Evolutionary conservation across 1,140 invertebrate species (phyloP), one percentile per base, ranked within the genome.

Genomic region (Caerostris darwini): DNA sequence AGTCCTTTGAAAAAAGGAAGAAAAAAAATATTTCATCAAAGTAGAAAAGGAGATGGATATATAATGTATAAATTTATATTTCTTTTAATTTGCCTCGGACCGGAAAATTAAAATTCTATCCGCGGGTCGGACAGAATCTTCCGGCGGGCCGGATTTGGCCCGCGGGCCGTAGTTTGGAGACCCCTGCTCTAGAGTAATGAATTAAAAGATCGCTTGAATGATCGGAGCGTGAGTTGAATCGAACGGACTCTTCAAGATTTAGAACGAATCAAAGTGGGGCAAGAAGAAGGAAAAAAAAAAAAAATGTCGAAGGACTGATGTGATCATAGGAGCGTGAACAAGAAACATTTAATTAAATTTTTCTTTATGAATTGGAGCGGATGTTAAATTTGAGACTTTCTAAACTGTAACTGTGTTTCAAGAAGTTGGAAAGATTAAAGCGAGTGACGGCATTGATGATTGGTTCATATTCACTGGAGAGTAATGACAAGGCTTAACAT

Each of bases 311-410:
- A 54, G 53, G n/a, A 7, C 3, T 8, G 69, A n/a, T 77, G 69
- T 77, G 34, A 77, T 77, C 69, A 77, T n/a, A 77, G 8, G 54
- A 14, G 53, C 81, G 50, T 82, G 54, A 83, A 83, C 53, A 56
- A 57, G 81, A 57, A 83, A 12, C 50, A 83, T 83, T 83, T 83
- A 83, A 83, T 83, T 83, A 83, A 83, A 17, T 56, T 83, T n/a
- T 71, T 83, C 53, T 71, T 83, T 57, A 83, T 83, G 81, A 57
- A 12, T 57, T 50, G 53, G 10, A 83, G 8, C 50, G 56, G 81
- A 83, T 83, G 56, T 83, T 56, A 53, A 83, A 83, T 56, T 56
- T 54, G 53, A 83, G 5, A 56, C 54, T 57, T 83, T 83, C 10
- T 7, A 56, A 57, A 57, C 8, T 71, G 19, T 34, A 50, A n/a